These are phyloP conservation scores for Delia radicum DNA, from an alignment of 1,140 invertebrate genomes.

Conservation along the genomic window DNA sequence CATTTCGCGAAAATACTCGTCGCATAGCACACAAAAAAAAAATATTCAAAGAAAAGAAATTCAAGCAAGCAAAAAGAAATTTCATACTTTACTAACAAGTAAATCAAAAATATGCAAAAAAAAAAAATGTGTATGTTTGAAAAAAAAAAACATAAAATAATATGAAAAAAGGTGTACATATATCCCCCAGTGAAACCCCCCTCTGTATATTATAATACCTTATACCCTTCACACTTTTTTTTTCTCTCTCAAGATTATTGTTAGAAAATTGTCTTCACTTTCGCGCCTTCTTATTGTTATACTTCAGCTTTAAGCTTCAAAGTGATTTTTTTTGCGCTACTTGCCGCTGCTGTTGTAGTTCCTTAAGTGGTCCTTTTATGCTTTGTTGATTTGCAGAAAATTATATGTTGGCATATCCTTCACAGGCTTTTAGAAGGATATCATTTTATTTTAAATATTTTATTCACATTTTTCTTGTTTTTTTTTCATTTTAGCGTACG, in stretches of 20 bases:
- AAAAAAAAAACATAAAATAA: constrained; percentile 3
- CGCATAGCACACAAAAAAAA: neutral
- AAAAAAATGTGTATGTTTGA: neutral
- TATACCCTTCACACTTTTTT: too few relatives aligned
- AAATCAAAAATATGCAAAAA: neutral
- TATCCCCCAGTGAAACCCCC: too few relatives aligned
- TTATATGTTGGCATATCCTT: neutral
- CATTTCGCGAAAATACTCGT: constrained; percentile 15
- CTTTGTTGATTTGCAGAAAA: constrained; percentile 15
- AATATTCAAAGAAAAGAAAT: neutral
- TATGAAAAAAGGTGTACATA: neutral
- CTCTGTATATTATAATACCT: too few relatives aligned
- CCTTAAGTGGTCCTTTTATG: constrained; percentile 16
- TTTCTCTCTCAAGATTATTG: neutral
- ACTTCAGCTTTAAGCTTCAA: neutral
- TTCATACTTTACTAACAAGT: constrained; percentile 20
- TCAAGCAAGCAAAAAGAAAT: neutral
- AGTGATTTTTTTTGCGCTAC: neutral
- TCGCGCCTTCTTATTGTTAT: neutral
- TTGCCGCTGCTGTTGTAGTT: neutral
- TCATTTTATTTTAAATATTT: neutral
- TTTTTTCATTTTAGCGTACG: neutral
- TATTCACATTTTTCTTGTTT: neutral
- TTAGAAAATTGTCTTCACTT: constrained; percentile 8
- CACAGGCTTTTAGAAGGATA: constrained; percentile 9